phyloP scores from a whole-genome alignment of 2,113 vertebrate species.

The Pedionomus torquatus region DNA sequence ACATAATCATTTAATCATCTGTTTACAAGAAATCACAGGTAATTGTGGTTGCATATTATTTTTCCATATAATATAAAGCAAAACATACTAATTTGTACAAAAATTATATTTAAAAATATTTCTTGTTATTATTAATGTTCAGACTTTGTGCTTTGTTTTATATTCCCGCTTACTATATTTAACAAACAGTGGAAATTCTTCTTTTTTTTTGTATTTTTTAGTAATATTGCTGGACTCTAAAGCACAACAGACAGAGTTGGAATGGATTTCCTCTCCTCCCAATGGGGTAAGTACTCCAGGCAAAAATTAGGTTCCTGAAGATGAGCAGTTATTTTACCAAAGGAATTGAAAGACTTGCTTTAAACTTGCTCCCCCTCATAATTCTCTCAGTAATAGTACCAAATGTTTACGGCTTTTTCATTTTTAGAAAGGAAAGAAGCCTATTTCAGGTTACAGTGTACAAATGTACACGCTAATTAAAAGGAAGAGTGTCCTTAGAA shows the following conservation, averaged over 20 bases:
- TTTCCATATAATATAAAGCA: not conserved
- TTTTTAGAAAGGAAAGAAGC: constrained; percentile 21
- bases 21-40: not conserved
- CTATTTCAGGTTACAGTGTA: constrained; percentile 8
- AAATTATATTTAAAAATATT: not conserved
- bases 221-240: constrained; percentile 98
- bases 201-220: constrained; percentile 63
- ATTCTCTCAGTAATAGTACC: not conserved
- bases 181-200: constrained; percentile 3
- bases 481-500: constrained; percentile 26
- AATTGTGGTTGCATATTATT: not conserved
- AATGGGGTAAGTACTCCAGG: constrained; percentile 88
- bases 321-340: not conserved
- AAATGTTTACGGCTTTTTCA: not conserved
- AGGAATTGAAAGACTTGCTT: not conserved
- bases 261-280: constrained; percentile 99
- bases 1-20: not conserved
- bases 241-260: constrained; percentile 98
- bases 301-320: not conserved
- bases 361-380: not conserved
- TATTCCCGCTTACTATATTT: not conserved
- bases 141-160: not conserved
- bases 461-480: constrained; percentile 39
- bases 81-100: not conserved
- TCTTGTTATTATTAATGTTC: not conserved